Percentiles rank a stretch among this genome's conserved stretches.
phyloP scores from a whole-genome alignment of 2,113 vertebrate genomes.

The Paralichthys olivaceus region DNA sequence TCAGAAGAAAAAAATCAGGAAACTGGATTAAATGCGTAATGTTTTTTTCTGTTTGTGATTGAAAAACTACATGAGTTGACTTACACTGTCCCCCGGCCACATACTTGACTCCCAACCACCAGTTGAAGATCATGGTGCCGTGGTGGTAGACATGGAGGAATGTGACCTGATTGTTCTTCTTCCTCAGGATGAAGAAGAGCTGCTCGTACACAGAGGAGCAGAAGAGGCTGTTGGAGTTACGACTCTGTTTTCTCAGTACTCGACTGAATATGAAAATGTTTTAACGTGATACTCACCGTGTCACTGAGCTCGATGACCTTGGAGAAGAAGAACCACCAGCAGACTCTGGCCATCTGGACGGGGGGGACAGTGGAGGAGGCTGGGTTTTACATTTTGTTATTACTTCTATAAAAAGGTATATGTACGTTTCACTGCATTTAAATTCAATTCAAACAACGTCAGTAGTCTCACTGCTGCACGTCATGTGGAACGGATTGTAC shows the following conservation, averaged over 20 bases:
- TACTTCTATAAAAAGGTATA: background rate
- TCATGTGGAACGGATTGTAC: too few relatives aligned
- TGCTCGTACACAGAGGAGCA: conserved; percentile 42
- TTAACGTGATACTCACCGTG: conserved; percentile 59
- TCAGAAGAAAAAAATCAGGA: too few relatives aligned
- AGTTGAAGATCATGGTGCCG: conserved; percentile 86
- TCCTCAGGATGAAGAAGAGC: conserved; percentile 87
- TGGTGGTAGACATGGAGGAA: conserved; percentile 90
- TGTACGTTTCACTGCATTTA: too few relatives aligned
- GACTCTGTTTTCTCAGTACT: too few relatives aligned
- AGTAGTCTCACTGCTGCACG: too few relatives aligned
- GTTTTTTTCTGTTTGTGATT: background rate
- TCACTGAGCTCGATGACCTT: conserved; percentile 82
- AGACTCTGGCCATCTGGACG: conserved; percentile 86
- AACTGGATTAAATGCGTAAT: too few relatives aligned
- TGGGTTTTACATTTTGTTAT: background rate
- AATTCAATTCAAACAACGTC: too few relatives aligned
- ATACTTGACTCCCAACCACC: conserved; percentile 86
- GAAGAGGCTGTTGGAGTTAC: background rate
- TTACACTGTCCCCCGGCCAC: conserved; percentile 87
- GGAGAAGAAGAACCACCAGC: conserved; percentile 87
- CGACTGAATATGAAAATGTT: background rate
- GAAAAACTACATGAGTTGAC: conserved; percentile 16
- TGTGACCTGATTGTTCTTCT: conserved; percentile 86
- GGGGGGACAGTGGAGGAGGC: background rate